Evolutionary conservation across 2,797 vertebrate genomes (phyloP), one percentile per base, ranked within the genome.

Genomic region (Tiaroga cobitis): DNA sequence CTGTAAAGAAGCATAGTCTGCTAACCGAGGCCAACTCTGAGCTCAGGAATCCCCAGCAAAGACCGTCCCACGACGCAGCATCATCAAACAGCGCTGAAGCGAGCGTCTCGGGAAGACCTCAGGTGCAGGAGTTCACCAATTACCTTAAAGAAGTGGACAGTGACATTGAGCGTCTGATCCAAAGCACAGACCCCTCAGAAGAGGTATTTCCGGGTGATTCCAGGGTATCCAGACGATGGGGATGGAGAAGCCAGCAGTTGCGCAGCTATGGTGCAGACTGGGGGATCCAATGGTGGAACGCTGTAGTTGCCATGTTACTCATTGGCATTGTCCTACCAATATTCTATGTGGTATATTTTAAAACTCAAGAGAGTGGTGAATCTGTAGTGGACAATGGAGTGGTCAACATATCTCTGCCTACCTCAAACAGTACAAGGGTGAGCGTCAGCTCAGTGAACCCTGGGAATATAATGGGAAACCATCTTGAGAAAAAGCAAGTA

Each of bases 221-320:
- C 0, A 89, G 89, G 37, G 87, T 86, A 76, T 79, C 4, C 15
- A 87, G 76, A 6, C 80, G 67, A 79, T 92, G 87, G 43, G 87
- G 90, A 49, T 86, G 82, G 13, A 89, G 88, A 80, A 88, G 87
- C 41, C 78, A 65, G 13, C 83, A 75, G 6, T 61, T 91, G 13
- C 29, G 18, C 0, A 56, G 82, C 9, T 91, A 91, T 0, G 97
- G 97, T 0, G 96, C 96, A 0, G 97, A 99, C 92, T 97, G 97
- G 85, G 97, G 97, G 1, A 96, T 99, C 89, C 96, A 95, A 88
- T 99, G 98, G 97, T 98, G 98, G 98, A 99, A 98, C 1, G 97
- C 97, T 0, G 96, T 99, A 6, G 91, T 97, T 2, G 93, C 97
- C 70, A 97, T 99, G 98, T 95, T 99, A 41, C 93, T 99, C 2